Conservation (phyloP, 1,140 invertebrate genomes). For the Bombus confusus region DNA sequence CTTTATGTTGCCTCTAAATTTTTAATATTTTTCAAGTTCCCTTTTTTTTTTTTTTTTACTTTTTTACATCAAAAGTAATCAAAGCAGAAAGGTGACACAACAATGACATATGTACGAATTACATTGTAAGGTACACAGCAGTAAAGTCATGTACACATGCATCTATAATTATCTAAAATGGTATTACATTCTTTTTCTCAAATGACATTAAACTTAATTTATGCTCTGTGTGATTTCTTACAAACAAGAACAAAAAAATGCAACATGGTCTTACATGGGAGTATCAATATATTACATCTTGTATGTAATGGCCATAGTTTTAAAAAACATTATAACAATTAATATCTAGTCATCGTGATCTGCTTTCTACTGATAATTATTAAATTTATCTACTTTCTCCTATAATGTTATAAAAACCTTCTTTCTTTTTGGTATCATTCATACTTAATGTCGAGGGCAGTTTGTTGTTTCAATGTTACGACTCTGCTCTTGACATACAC, state of each 20-base stretch:
- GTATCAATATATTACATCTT: constrained; percentile 67
- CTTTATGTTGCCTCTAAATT: constrained; percentile 60
- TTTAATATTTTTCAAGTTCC: constrained; percentile 26
- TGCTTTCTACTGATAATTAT: constrained; percentile 55
- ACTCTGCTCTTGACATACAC: constrained; percentile 39
- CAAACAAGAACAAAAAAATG: constrained; percentile 61
- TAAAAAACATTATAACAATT: constrained; percentile 69
- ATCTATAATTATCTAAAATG: constrained; percentile 71
- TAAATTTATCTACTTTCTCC: constrained; percentile 61
- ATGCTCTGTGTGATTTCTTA: constrained; percentile 58
- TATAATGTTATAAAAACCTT: constrained; percentile 72
- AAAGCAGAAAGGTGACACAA: constrained; percentile 77
- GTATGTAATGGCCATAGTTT: constrained; percentile 54
- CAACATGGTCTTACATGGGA: constrained; percentile 61
- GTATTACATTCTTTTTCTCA: constrained; percentile 64
- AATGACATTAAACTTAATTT: constrained; percentile 68
- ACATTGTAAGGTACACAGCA: constrained; percentile 77
- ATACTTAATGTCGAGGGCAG: constrained; percentile 59
- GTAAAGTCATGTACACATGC: constrained; percentile 74
- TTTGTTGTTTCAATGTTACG: constrained; percentile 78
- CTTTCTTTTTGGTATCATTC: constrained; percentile 61
- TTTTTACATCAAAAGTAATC: constrained; percentile 79
- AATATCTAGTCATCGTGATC: constrained; percentile 55
- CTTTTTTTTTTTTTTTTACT: not conserved
- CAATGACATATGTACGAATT: constrained; percentile 79